Evolutionary conservation across 1,140 invertebrate species (phyloP).

Genomic region (Calosoma granatense): DNA sequence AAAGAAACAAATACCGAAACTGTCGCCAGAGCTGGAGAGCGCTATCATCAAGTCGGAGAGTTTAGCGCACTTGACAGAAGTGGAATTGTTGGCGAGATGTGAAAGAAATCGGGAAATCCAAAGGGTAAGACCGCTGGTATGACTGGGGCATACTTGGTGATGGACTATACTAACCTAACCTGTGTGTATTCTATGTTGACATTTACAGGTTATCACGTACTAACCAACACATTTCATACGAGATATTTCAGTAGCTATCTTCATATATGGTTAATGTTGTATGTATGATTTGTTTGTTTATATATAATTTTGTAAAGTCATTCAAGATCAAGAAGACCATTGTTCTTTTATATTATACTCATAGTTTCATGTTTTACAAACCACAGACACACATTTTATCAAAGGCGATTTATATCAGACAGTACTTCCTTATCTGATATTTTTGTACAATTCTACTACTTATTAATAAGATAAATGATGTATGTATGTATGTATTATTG

Average conservation of each 20-base stretch:
- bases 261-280: no score
- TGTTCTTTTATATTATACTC: no score
- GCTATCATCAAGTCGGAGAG: conserved; percentile 39
- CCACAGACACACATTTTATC: no score
- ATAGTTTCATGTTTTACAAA: no score
- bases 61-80: conserved; percentile 35
- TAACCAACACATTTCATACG: background rate
- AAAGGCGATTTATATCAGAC: no score
- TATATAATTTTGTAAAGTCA: no score
- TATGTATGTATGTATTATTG: conserved; percentile 1
- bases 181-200: background rate
- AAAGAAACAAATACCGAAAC: conserved; percentile 30
- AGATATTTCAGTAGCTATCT: no score
- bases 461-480: no score
- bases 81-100: conserved; percentile 36
- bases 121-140: conserved; percentile 33
- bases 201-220: background rate
- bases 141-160: background rate
- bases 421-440: no score
- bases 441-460: no score
- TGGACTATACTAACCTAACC: background rate
- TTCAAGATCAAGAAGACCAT: no score
- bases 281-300: no score
- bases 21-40: conserved; percentile 35
- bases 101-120: conserved; percentile 35